Evolutionary conservation across 1,140 invertebrate genomes (phyloP).

Genomic region (Ctenoplectra terminalis): DNA sequence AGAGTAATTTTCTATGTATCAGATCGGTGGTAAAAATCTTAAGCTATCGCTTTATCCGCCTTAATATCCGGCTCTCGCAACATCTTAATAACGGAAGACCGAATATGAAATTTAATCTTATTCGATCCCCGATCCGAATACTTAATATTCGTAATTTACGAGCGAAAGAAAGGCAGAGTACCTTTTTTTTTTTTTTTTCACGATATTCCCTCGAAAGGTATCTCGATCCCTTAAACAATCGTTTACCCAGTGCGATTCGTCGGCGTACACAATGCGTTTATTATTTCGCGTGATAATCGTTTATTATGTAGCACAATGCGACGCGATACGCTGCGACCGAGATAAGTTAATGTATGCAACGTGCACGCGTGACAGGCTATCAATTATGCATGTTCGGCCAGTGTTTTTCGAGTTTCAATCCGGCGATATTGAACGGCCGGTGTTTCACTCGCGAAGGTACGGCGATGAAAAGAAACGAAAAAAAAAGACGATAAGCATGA

Average conservation of each 20-base stretch:
- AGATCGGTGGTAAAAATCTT: slow-evolving; percentile 12
- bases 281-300: slow-evolving; percentile 1
- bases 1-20: not conserved
- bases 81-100: slow-evolving; percentile 3
- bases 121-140: not conserved
- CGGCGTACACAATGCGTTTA: not conserved
- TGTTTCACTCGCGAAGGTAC: not conserved
- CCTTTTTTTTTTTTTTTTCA: too few species aligned
- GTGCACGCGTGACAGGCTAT: slow-evolving; percentile 12
- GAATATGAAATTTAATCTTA: not conserved
- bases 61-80: slow-evolving; percentile 12
- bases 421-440: slow-evolving; percentile 3
- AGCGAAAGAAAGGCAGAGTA: too few species aligned
- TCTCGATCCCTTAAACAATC: not conserved
- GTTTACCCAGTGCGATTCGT: not conserved
- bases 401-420: slow-evolving; percentile 14
- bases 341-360: slow-evolving; percentile 34
- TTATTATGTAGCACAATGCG: not conserved
- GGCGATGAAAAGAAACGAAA: slow-evolving; percentile 11
- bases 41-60: slow-evolving; percentile 4
- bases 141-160: not conserved
- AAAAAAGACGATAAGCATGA: slow-evolving; percentile 47
- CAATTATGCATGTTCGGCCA: slow-evolving; percentile 38
- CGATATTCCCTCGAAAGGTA: not conserved
- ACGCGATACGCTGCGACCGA: not conserved